Conservation (phyloP, 2,888 invertebrate genomes). For the Thera britannica region DNA sequence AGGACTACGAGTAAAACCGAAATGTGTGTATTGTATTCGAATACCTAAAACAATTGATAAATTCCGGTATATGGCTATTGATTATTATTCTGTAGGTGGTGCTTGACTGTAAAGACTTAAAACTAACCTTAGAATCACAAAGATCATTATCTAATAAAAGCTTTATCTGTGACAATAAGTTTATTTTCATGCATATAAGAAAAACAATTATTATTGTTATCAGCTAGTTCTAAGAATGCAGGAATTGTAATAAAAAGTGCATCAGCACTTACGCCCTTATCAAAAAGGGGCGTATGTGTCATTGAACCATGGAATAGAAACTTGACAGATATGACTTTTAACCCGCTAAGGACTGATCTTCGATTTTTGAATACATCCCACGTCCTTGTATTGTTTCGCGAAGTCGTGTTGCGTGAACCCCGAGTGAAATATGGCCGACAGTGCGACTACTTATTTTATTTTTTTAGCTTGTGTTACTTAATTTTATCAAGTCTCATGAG, state of each 20-base stretch:
- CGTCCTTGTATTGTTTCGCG: conserved; percentile 84
- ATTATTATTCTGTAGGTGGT: too few relatives aligned
- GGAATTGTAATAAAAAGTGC: conserved; percentile 18
- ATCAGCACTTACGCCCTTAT: conserved; percentile 36
- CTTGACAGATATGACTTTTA: conserved; percentile 20
- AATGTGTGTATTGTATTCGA: too few relatives aligned
- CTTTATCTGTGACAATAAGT: too few relatives aligned
- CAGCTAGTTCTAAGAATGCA: conserved; percentile 5
- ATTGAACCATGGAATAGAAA: conserved; percentile 31
- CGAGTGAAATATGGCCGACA: conserved; percentile 80
- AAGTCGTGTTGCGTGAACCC: conserved; percentile 81
- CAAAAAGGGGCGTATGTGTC: conserved; percentile 38
- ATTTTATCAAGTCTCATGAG: conserved; percentile 84
- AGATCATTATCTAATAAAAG: too few relatives aligned
- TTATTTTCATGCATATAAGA: not conserved
- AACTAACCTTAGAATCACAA: too few relatives aligned
- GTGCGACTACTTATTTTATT: conserved; percentile 80
- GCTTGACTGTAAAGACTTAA: too few relatives aligned
- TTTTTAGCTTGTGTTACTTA: conserved; percentile 81
- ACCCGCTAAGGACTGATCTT: conserved; percentile 18
- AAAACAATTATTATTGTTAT: not conserved
- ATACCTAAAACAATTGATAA: too few relatives aligned
- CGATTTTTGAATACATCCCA: conserved; percentile 54
- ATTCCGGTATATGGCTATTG: too few relatives aligned
- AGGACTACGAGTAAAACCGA: too few relatives aligned